Base-by-base conservation (phyloP, 2,888 invertebrate genomes). In the Philereme transversata region DNA sequence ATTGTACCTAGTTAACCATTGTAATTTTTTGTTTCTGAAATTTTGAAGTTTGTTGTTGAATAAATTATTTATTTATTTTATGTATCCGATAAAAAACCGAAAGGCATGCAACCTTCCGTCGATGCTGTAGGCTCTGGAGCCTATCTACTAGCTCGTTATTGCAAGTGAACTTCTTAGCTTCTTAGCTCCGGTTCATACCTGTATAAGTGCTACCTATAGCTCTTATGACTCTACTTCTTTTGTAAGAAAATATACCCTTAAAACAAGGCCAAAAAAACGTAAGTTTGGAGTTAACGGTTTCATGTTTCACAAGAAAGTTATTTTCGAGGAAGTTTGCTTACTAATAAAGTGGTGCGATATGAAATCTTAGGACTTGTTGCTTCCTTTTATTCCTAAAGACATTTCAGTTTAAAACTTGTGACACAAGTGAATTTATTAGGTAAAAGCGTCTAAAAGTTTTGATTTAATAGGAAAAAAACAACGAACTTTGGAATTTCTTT, bases 281-380 rank as follows among this genome's bases (percentile, higher is more conserved):
- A 63, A 63, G 63, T 63, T 64, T 61, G 51, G 40, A 61, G 55
- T 60, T 65, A 53, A 56, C 59, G 61, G 52, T 54, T 60, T 58
- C 55, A 53, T 62, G 64, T 62, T 59, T 59, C 51, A 61, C 53
- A 57, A 61, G 59, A 50, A 59, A 65, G 58, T 58, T 58, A 57
- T 65, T 61, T 65, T 56, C 59, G 9, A 40, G 59, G 38, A 63
- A 56, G 52, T 57, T 63, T 63, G 55, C 57, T 51, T 59, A 55
- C 62, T 62, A 63, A 56, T 63, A 60, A 63, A 63, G 63, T 63
- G 63, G 63, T 63, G 52, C 59, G 59, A 63, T 63, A 63, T 59
- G 63, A 63, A 63, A 59, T 63, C 56, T 55, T 52, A 41, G 36
- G 33, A 63, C 63, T 63, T 63, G 59, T 63, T 63, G 63, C 63